phyloP scores from a whole-genome alignment of 2,888 invertebrate genomes.

The Eurois occulta region DNA sequence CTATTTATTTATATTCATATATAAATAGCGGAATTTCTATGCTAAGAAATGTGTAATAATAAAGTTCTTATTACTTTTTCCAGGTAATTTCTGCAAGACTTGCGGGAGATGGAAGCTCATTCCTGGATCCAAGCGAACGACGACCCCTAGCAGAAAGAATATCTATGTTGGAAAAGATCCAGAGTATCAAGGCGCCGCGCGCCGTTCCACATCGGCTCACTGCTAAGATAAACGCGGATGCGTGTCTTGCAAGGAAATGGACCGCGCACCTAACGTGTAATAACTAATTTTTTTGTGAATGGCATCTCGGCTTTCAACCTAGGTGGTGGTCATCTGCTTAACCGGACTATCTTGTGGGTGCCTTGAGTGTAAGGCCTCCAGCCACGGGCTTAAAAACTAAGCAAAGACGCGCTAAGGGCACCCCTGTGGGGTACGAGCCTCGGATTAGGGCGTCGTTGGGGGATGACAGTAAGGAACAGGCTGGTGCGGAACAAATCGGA shows the following conservation, averaged over 20 bases:
- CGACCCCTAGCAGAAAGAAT: neutral
- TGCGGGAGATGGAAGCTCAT: neutral
- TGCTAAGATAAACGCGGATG: neutral
- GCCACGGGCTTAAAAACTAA: neutral
- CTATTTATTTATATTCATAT: conserved; percentile 10
- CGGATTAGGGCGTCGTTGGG: neutral
- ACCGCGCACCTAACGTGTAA: neutral
- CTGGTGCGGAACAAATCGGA: neutral
- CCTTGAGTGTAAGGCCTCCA: neutral
- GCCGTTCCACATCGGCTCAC: too few species aligned
- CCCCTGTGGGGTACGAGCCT: neutral
- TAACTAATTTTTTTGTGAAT: neutral
- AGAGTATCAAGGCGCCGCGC: neutral
- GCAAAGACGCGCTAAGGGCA: neutral
- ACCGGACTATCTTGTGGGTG: neutral
- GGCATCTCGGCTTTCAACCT: too few species aligned
- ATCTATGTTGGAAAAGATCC: too few species aligned
- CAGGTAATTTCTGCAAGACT: conserved; percentile 16
- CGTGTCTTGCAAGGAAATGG: neutral
- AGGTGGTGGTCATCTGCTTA: neutral
- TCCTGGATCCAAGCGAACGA: neutral
- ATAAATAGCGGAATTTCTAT: neutral
- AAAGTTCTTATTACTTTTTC: conserved; percentile 16
- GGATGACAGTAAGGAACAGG: neutral
- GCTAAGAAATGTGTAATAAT: neutral